phyloP scores from a whole-genome alignment of 2,113 vertebrate genomes.

The Fulica atra region DNA sequence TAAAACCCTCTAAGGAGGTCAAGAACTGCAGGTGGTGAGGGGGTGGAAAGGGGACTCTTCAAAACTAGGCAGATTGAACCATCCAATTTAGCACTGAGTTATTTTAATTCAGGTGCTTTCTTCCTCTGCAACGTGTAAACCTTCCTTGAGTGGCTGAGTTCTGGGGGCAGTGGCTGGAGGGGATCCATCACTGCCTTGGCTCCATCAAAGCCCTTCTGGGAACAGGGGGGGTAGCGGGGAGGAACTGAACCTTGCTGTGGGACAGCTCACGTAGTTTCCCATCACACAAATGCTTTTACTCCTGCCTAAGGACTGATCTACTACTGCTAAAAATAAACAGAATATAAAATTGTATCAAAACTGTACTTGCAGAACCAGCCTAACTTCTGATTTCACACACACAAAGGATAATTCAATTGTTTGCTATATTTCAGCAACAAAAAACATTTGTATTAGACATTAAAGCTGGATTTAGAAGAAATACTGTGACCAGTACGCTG shows the following conservation, averaged over 20 bases:
- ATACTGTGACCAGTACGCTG: not conserved
- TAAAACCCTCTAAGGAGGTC: conserved; percentile 27
- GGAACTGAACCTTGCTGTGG: not conserved
- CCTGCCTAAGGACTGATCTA: not conserved
- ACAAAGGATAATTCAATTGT: not conserved
- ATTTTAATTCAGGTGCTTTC: conserved; percentile 47
- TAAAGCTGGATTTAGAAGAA: conserved; percentile 10
- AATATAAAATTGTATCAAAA: not conserved
- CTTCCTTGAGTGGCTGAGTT: conserved; percentile 34
- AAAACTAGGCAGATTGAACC: conserved; percentile 3
- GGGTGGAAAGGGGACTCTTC: not conserved
- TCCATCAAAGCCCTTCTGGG: conserved; percentile 56
- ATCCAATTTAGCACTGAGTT: conserved; percentile 22
- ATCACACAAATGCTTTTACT: not conserved
- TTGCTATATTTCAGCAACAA: not conserved
- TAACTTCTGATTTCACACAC: not conserved
- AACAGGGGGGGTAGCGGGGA: not conserved
- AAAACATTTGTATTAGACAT: not conserved
- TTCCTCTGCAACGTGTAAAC: conserved; percentile 33
- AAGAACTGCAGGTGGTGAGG: conserved; percentile 27
- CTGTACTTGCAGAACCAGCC: not conserved
- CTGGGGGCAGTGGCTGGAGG: conserved; percentile 55
- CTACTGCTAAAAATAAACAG: conserved; percentile 2
- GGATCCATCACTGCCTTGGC: conserved; percentile 33
- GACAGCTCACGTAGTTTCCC: not conserved